Evolutionary conservation across 2,888 invertebrate species (phyloP).

Genomic region (Ophioninae sp.): DNA sequence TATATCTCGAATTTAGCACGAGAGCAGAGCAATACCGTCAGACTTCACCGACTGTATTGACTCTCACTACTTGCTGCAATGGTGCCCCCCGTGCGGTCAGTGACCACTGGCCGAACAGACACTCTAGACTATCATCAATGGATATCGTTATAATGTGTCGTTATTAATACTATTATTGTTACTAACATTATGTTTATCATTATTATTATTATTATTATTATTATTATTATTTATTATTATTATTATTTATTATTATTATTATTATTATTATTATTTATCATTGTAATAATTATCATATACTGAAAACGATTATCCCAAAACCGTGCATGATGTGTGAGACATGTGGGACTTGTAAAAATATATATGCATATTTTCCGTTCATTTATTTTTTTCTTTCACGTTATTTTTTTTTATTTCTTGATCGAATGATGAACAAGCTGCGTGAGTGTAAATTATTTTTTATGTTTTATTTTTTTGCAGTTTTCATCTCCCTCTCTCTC

Average conservation of each 20-base stretch:
- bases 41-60: constrained; percentile 56
- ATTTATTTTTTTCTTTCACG: constrained; percentile 35
- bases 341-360: constrained; percentile 62
- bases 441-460: constrained; percentile 40
- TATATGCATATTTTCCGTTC: constrained; percentile 60
- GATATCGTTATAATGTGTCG: constrained; percentile 41
- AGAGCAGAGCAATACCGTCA: constrained; percentile 24
- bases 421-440: constrained; percentile 54
- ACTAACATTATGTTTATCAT: constrained; percentile 15
- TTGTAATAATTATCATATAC: constrained; percentile 57
- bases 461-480: too few species aligned
- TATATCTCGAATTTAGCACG: too few species aligned
- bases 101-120: constrained; percentile 47
- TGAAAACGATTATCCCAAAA: constrained; percentile 59
- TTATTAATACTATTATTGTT: constrained; percentile 46
- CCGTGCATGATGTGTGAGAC: constrained; percentile 54
- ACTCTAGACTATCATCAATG: constrained; percentile 18
- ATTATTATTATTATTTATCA: too few species aligned
- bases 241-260: too few species aligned
- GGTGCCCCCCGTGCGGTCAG: constrained; percentile 42
- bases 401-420: too few species aligned
- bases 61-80: constrained; percentile 56
- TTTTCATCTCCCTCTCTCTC: too few species aligned
- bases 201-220: constrained; percentile 37
- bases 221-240: constrained; percentile 35